Conservation (phyloP, 1,140 invertebrate genomes). For the Anastrepha obliqua region DNA sequence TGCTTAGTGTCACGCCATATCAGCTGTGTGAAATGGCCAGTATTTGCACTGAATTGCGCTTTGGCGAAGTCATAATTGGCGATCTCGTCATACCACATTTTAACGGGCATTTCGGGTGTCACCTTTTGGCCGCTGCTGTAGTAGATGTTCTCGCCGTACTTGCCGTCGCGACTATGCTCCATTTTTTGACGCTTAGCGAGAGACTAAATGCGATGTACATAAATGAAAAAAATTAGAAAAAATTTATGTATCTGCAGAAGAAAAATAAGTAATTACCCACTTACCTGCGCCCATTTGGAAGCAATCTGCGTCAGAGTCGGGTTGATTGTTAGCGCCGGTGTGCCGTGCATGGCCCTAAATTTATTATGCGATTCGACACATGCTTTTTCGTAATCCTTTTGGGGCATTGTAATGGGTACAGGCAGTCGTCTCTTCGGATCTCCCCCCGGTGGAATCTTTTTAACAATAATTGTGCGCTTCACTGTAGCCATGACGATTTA, state of each 20-base stretch:
- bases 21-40: conserved; percentile 83
- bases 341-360: conserved; percentile 48
- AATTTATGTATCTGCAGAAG: neutral
- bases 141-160: conserved; percentile 90
- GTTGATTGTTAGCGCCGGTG: conserved; percentile 29
- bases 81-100: conserved; percentile 80
- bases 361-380: conserved; percentile 45
- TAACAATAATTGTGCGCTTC: conserved; percentile 3
- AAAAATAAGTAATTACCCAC: neutral
- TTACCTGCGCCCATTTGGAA: conserved; percentile 42
- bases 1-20: conserved; percentile 83
- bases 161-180: conserved; percentile 82
- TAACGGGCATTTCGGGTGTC: conserved; percentile 77
- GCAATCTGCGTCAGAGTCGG: conserved; percentile 1
- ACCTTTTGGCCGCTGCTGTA: conserved; percentile 79
- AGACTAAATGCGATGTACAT: neutral
- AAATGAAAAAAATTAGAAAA: neutral
- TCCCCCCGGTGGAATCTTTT: neutral
- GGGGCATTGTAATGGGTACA: conserved; percentile 21
- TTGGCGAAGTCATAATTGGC: conserved; percentile 76
- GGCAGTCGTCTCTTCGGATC: neutral
- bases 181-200: conserved; percentile 26
- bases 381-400: conserved; percentile 24
- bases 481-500: neutral
- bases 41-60: conserved; percentile 81